Base-by-base conservation (phyloP, 1,140 invertebrate genomes). In the Ceratoteleas bidentatus region DNA sequence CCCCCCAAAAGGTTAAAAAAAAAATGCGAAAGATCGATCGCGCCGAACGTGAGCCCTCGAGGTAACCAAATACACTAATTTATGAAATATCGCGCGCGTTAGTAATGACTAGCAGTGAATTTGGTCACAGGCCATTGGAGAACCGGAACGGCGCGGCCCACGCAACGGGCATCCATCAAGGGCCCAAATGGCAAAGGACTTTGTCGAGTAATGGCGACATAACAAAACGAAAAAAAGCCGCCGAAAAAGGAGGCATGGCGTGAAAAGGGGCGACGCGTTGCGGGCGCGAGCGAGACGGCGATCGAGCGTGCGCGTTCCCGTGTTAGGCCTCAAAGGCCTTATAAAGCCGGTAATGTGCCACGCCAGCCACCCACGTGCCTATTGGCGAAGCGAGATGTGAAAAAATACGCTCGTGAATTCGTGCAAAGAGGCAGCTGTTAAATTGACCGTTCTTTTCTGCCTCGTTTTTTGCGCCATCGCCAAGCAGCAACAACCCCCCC, bases 341-440 rank as follows among this genome's bases (percentile, higher is more conserved):
- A 88, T 89, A 88, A 88, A 89, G 85, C 85, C 87, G 78, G 87
- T 87, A 88, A 89, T 88, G 87, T 87, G 85, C 87, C 88, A 87
- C 84, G 72, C 73, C 87, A 85, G 85, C 87, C 87, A 87, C 88
- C 88, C 88, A 89, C 87, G 86, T 90, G 86, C 87, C 86, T 87
- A 84, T 87, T 87, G 61, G 85, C 88, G 87, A 89, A 85, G 60
- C 64, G 85, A 88, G 87, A 89, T 85, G 60, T 64, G 70, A 81
- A 79, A 75, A 84, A 81, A 81, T 79, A 83, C 47, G 70, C 75
- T 79, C 81, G 66, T 78, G 81, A 79, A 83, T 78, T 79, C 70
- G 81, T 75, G 81, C 75, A 84, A 86, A 76, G 81, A 85, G 81
- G 85, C 87, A 88, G 86, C 88, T 88, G 88, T 87, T 87, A 85